Evolutionary conservation across 1,140 invertebrate genomes (phyloP).

Genomic region (Plectrocnemia conspersa): DNA sequence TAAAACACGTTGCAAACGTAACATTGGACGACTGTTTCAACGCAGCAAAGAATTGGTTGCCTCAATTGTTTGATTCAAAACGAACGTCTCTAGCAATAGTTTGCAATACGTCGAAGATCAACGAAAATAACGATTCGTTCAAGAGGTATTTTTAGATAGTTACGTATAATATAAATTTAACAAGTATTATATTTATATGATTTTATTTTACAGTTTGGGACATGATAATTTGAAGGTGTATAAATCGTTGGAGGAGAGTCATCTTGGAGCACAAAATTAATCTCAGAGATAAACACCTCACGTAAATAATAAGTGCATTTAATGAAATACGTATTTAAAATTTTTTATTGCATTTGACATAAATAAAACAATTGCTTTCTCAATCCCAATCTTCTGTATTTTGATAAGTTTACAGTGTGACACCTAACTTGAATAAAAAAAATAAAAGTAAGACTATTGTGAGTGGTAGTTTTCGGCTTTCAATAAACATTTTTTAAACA

Average conservation of each 20-base stretch:
- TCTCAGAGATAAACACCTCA: not conserved
- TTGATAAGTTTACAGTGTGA: too few relatives aligned
- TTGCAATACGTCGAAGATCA: conserved; percentile 71
- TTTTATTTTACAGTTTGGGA: conserved; percentile 46
- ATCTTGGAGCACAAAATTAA: conserved; percentile 32
- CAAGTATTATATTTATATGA: too few relatives aligned
- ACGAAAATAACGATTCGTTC: conserved; percentile 61
- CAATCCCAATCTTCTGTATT: too few relatives aligned
- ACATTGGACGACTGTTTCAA: conserved; percentile 58
- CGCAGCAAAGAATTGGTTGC: conserved; percentile 67
- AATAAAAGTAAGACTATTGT: conserved; percentile 1
- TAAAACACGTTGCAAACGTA: conserved; percentile 64
- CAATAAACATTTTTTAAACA: conserved; percentile 32
- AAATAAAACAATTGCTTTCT: too few relatives aligned
- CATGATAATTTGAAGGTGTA: conserved; percentile 47
- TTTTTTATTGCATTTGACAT: not conserved
- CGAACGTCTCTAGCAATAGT: conserved; percentile 62
- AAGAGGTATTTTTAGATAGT: conserved; percentile 56
- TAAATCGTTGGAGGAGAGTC: conserved; percentile 53
- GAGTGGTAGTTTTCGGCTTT: conserved; percentile 22
- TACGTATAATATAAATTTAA: conserved; percentile 45
- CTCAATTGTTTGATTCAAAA: conserved; percentile 58
- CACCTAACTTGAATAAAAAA: too few relatives aligned
- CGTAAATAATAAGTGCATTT: not conserved
- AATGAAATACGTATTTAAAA: not conserved